Evolutionary conservation across 2,113 vertebrate species (phyloP), one percentile per base, ranked within the genome.

Genomic region (Candoia aspera): DNA sequence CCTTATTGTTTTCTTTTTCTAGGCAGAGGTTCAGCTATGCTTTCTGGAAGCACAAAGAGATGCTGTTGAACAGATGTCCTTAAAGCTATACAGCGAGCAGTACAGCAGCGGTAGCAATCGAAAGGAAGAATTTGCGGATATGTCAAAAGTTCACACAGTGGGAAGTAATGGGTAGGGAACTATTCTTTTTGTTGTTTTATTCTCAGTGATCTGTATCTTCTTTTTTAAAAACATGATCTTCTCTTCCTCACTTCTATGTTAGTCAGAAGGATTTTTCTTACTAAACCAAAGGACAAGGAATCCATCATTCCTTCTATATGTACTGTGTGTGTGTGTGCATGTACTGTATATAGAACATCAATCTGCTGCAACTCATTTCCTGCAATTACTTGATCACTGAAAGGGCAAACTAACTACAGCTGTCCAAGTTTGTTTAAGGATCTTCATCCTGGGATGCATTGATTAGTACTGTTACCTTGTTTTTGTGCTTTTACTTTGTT

Each of bases 51-150:
- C 98, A 93, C 98, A 98, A 97, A 98, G 97, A 97, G 98, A 98
- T 55, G 98, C 98, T 92, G 97, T 99, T 95, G 98, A 99, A 96
- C 98, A 99, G 98, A 99, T 99, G 98, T 98, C 98, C 87, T 95
- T 98, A 95, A 98, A 98, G 96, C 98, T 99, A 92, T 98, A 98
- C 96, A 98, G 97, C 87, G 98, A 99, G 93, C 98, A 98, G 91
- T 98, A 98, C 94, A 97, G 97, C 85, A 96, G 96, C 6, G 90
- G 98, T 90, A 96, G 98, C 97, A 98, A 97, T 95, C 97, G 98
- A 96, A 98, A 97, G 94, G 97, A 97, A 93, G 98, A 97, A 95
- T 97, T 96, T 97, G 97, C 97, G 90, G 98, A 98, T 94, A 97
- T 98, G 98, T 98, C 98, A 96, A 98, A 97, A 97, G 98, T 97